phyloP scores from a whole-genome alignment of 2,888 invertebrate genomes.

The Beris morrisii region DNA sequence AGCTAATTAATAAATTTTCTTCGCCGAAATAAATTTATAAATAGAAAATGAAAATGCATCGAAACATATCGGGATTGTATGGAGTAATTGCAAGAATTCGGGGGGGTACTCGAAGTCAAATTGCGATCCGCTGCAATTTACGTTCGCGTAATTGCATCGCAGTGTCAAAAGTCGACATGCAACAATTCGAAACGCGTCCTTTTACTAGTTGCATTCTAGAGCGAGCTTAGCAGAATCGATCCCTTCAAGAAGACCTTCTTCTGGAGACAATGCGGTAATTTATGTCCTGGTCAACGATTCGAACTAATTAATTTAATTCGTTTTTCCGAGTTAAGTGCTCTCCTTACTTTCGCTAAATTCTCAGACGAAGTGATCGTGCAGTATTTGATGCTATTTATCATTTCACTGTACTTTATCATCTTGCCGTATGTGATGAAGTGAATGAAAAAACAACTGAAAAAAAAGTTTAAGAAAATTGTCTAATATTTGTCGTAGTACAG shows the following conservation, averaged over 20 bases:
- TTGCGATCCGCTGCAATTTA: slow-evolving; percentile 19
- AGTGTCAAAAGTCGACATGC: slow-evolving; percentile 30
- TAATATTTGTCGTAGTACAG: slow-evolving; percentile 5
- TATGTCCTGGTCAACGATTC: slow-evolving; percentile 32
- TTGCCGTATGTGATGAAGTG: slow-evolving; percentile 19
- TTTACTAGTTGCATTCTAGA: not conserved
- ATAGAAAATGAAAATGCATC: slow-evolving; percentile 12
- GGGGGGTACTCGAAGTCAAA: slow-evolving; percentile 3
- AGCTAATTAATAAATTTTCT: too few species aligned
- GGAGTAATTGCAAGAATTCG: slow-evolving; percentile 30
- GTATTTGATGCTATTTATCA: slow-evolving; percentile 35
- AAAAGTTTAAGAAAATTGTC: not conserved
- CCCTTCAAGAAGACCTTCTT: not conserved
- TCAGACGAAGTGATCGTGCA: slow-evolving; percentile 26
- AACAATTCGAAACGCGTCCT: slow-evolving; percentile 9
- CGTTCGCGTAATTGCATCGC: slow-evolving; percentile 29
- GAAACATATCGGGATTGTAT: slow-evolving; percentile 29
- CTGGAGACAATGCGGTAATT: slow-evolving; percentile 12
- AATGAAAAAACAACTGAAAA: slow-evolving; percentile 1
- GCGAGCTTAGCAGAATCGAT: not conserved
- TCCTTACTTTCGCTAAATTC: slow-evolving; percentile 19
- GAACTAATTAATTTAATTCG: slow-evolving; percentile 23
- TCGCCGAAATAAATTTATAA: slow-evolving; percentile 6
- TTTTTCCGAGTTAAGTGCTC: not conserved
- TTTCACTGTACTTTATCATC: slow-evolving; percentile 33